Evolutionary conservation across 2,888 invertebrate genomes (phyloP).

Genomic region (Keiferia lycopersicella): DNA sequence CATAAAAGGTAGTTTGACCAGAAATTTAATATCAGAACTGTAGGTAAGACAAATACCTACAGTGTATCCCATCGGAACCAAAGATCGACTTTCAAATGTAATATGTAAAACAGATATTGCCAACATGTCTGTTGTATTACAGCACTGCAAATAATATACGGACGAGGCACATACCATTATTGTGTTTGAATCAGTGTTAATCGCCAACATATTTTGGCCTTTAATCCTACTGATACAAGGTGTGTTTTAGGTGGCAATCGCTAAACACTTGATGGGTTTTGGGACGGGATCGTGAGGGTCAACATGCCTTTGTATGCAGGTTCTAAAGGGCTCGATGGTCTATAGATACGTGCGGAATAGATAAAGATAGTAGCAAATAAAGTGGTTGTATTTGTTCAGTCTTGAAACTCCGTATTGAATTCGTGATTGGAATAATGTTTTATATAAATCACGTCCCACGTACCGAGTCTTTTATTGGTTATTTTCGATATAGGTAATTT

Average conservation of each 20-base stretch:
- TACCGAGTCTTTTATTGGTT: not conserved
- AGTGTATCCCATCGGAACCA: not conserved
- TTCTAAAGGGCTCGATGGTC: slow-evolving; percentile 39
- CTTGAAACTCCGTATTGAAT: slow-evolving; percentile 6
- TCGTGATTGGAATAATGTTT: slow-evolving; percentile 4
- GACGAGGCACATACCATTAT: slow-evolving; percentile 24
- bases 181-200: slow-evolving; percentile 14
- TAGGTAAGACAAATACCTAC: not conserved
- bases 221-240: slow-evolving; percentile 10
- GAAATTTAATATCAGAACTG: not conserved
- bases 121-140: slow-evolving; percentile 19
- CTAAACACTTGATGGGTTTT: slow-evolving; percentile 28
- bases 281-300: slow-evolving; percentile 31
- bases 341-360: not conserved
- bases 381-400: slow-evolving; percentile 3
- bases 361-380: slow-evolving; percentile 14
- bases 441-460: not conserved
- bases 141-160: slow-evolving; percentile 26
- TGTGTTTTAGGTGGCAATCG: slow-evolving; percentile 11
- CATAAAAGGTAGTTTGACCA: not conserved
- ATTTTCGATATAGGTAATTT: not conserved
- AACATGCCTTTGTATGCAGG: slow-evolving; percentile 41
- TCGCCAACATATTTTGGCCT: slow-evolving; percentile 21
- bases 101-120: slow-evolving; percentile 25
- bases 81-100: slow-evolving; percentile 19